phyloP scores from a whole-genome alignment of 2,888 invertebrate species.

The Aphrophora alni region DNA sequence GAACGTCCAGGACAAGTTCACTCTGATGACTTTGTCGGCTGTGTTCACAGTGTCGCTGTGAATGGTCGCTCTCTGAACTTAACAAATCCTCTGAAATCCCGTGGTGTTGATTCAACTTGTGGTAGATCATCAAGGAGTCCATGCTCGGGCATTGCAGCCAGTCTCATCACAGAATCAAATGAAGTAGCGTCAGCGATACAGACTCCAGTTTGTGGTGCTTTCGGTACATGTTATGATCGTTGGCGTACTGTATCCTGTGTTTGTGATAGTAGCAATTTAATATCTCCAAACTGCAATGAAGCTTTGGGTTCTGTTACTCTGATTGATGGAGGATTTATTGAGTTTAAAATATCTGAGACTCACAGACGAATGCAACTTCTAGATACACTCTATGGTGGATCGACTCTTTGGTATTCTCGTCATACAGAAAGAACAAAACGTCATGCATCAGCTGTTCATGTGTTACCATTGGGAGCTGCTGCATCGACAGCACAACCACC shows the following conservation, averaged over 20 bases:
- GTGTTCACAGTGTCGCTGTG: constrained; percentile 87
- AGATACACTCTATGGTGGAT: constrained; percentile 77
- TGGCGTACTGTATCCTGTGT: constrained; percentile 79
- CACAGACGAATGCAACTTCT: constrained; percentile 86
- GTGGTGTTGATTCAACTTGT: constrained; percentile 78
- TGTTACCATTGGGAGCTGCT: constrained; percentile 55
- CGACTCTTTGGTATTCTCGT: constrained; percentile 68
- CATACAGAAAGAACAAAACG: constrained; percentile 53
- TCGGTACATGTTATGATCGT: constrained; percentile 79
- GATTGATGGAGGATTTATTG: constrained; percentile 77
- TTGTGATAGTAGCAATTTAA: constrained; percentile 60
- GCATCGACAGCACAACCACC: constrained; percentile 59
- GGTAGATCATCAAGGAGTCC: constrained; percentile 62
- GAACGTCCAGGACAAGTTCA: constrained; percentile 90
- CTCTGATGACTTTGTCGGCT: constrained; percentile 93
- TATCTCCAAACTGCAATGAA: constrained; percentile 79
- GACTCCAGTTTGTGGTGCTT: constrained; percentile 64
- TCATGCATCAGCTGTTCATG: constrained; percentile 54
- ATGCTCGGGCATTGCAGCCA: constrained; percentile 43
- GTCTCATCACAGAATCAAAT: constrained; percentile 39
- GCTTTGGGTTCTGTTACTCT: constrained; percentile 83
- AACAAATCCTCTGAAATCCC: constrained; percentile 74
- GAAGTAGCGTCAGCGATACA: constrained; percentile 39
- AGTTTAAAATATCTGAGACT: constrained; percentile 80
- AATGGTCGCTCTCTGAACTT: constrained; percentile 86